Percentiles rank a stretch among this genome's conserved stretches.
These are phyloP conservation scores for Euzetes globulus DNA, from an alignment of 2,888 invertebrate species.

Conservation along the genomic window DNA sequence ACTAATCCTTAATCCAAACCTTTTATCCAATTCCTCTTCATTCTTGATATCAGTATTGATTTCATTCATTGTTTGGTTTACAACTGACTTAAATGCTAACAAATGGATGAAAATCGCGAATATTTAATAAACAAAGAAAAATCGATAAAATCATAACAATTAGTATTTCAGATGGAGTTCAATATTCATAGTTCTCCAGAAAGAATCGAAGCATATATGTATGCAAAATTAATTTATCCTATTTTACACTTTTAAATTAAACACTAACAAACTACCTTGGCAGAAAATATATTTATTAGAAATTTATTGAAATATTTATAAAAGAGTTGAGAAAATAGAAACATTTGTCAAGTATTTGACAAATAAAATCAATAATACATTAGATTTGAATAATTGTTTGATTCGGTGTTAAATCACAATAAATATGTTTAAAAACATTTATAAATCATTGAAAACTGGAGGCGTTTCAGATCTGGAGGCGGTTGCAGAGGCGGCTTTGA, in stretches of 20 bases:
- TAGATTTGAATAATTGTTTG: not conserved
- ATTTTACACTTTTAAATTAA: no score
- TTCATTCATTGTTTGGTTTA: not conserved
- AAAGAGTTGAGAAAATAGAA: no score
- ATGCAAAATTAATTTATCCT: no score
- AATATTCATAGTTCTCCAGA: no score
- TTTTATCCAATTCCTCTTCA: not conserved
- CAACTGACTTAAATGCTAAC: no score
- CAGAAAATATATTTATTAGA: no score
- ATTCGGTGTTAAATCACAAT: not conserved
- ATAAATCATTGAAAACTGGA: conserved; percentile 67
- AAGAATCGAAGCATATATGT: no score
- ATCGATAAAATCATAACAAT: not conserved
- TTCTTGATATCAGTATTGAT: not conserved
- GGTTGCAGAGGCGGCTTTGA: conserved; percentile 68
- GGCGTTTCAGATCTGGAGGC: conserved; percentile 60
- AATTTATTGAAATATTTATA: no score
- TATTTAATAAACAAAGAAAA: not conserved
- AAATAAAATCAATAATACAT: no score
- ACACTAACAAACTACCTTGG: no score
- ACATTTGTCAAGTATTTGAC: no score
- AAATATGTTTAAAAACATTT: conserved; percentile 39
- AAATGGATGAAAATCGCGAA: not conserved
- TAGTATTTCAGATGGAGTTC: not conserved
- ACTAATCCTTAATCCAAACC: not conserved